Evolutionary conservation across 92 coral and sea anemone species (phyloP).

Genomic region (Bergia puertoricense): DNA sequence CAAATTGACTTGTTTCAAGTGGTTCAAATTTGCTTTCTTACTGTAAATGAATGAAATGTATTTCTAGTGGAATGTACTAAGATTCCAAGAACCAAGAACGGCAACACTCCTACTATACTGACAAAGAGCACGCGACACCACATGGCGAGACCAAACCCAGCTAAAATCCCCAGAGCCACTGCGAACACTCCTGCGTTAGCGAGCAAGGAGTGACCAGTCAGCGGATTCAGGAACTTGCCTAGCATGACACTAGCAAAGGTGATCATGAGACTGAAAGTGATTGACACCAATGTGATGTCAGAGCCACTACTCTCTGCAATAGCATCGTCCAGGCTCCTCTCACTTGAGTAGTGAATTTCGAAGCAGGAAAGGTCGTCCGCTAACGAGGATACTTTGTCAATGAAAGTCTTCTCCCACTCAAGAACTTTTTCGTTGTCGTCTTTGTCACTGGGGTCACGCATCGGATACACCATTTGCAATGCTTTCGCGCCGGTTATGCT

Average conservation of each 20-base stretch:
- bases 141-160: too few relatives aligned
- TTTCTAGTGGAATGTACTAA: too few relatives aligned
- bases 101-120: too few relatives aligned
- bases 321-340: slow-evolving; percentile 82
- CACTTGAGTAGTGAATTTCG: slow-evolving; percentile 60
- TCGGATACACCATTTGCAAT: slow-evolving; percentile 52
- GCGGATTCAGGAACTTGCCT: slow-evolving; percentile 77
- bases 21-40: too few relatives aligned
- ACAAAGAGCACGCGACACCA: too few relatives aligned
- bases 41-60: too few relatives aligned
- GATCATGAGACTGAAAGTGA: slow-evolving; percentile 81
- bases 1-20: too few relatives aligned
- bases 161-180: too few relatives aligned
- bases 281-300: slow-evolving; percentile 70
- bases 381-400: slow-evolving; percentile 52
- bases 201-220: slow-evolving; percentile 84
- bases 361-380: slow-evolving; percentile 51
- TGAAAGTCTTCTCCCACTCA: slow-evolving; percentile 66
- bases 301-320: slow-evolving; percentile 81
- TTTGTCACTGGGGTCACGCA: slow-evolving; percentile 49
- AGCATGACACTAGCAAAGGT: slow-evolving; percentile 74
- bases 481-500: slow-evolving; percentile 21
- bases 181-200: too few relatives aligned
- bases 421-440: slow-evolving; percentile 31
- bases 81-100: too few relatives aligned